Conservation (phyloP, 2,797 vertebrate species). For the Syngnathus rostellatus region DNA sequence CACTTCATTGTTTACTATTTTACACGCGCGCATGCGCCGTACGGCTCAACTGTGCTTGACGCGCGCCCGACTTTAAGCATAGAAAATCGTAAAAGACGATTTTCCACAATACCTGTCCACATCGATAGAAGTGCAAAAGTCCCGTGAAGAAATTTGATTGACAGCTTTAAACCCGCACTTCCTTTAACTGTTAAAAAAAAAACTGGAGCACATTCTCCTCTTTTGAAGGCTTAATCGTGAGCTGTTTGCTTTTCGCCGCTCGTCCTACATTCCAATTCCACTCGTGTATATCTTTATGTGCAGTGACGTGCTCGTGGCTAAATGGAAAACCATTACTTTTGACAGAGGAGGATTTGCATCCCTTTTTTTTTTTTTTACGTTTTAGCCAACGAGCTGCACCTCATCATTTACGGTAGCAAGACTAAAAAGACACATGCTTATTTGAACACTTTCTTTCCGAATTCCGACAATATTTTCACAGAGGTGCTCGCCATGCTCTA, state of each 20-base stretch:
- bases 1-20: conserved; percentile 19
- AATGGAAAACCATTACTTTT: conserved; percentile 8
- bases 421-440: conserved; percentile 1
- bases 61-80: too few species aligned
- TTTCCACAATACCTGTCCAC: too few species aligned
- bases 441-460: not conserved
- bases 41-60: too few species aligned
- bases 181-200: not conserved
- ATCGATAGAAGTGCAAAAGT: not conserved
- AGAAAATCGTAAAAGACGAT: too few species aligned
- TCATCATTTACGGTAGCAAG: conserved; percentile 3
- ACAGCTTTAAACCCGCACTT: not conserved
- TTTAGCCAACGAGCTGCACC: not conserved
- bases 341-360: conserved; percentile 29
- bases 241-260: conserved; percentile 24
- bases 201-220: conserved; percentile 12
- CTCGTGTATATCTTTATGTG: conserved; percentile 13
- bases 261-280: conserved; percentile 30
- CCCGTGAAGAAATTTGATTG: not conserved
- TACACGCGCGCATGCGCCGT: not conserved
- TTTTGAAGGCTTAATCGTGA: conserved; percentile 36
- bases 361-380: conserved; percentile 17
- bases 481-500: not conserved
- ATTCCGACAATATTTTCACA: not conserved
- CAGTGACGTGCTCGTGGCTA: not conserved